Base-by-base conservation (phyloP, 2,797 vertebrate species). In the Melanotaenia parkinsoni region DNA sequence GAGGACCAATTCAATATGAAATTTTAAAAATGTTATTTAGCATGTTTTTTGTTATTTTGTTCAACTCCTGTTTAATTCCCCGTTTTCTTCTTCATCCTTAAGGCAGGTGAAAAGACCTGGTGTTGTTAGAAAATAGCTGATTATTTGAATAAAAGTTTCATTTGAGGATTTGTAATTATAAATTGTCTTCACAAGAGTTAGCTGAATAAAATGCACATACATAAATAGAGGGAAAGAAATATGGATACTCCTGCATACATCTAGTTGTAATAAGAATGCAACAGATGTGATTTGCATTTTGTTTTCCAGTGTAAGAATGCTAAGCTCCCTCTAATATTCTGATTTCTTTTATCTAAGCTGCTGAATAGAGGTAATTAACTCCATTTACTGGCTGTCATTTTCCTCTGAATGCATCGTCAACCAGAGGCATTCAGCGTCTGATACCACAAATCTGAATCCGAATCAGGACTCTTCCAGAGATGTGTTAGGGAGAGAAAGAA, bases 301-400 rank as follows among this genome's bases (percentile, higher is more conserved):
- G 45, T 73, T 77, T 18, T 56, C 61, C 64, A 18, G 63, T 10
- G 8, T 40, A 24, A 38, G 50, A 65, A 38, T 5, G 38, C 58
- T 43, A 54, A 68, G 40, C 8, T 61, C 69, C 63, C 51, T 65
- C 26, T n/a, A 6, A 71, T 82, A 33, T 43, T 5, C 71, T 77
- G 76, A 43, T 43, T 57, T 65, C 57, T 37, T 32, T 45, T 14
- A 2, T 38, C 33, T 1, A 35, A 68, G 75, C 60, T 32, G 71
- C 53, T 81, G 77, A 89, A 81, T 68, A n/a, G 71, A 73, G 24
- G 70, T 80, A 77, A 80, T 89, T 89, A 77, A 47, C 73, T 79
- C 56, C 60, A 71, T 74, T 77, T 58, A 56, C 60, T 37, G 65
- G 45, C 76, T 65, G 79, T 79, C 84, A 81, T 72, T 67, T 59